Evolutionary conservation across 2,113 vertebrate genomes (phyloP), one percentile per base, ranked within the genome.

Genomic region (Oncorhynchus clarkii): DNA sequence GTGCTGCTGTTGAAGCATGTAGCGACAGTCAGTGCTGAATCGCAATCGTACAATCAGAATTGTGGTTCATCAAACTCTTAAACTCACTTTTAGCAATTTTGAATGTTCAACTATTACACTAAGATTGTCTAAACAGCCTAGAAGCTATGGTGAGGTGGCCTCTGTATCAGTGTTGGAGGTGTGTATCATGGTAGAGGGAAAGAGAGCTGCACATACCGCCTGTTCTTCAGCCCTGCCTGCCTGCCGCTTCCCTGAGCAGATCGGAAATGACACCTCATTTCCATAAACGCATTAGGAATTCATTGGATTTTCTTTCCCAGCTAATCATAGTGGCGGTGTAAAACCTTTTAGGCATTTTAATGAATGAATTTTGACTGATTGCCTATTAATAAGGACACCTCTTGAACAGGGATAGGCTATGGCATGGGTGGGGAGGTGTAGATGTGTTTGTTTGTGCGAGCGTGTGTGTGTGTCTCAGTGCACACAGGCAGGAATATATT

Each of bases 281-380:
- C 95, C 97, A 98, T 98, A 97, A 97, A 96, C 96, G 96, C 96
- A 99, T 98, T 97, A 97, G 94, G 94, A 97, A 98, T 98, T 97
- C 96, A 96, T 94, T 95, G 94, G 93, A 95, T 97, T 97, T 96
- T 94, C 90, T 91, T 93, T 97, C 95, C 91, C 78, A 95, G 97
- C 97, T 99, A 99, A 98, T 99, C 96, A 98, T 94, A 90, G 93
- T 88, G 93, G 89, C 93, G 93, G 94, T 96, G 95, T 96, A 96
- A 93, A 97, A 97, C 95, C 96, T 97, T 97, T 96, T 96, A 96
- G 95, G 95, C 93, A 95, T 95, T 93, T 97, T 98, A 99, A 98
- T 98, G 97, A 98, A 99, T 99, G 96, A 97, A 96, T 98, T 98
- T 96, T 98, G 97, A 98, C 97, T 99, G 98, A 99, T 98, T 98